Percentiles rank a stretch among this genome's conserved stretches.
Evolutionary conservation across 2,113 vertebrate genomes (phyloP).

Genomic region (Ranitomeya imitator): DNA sequence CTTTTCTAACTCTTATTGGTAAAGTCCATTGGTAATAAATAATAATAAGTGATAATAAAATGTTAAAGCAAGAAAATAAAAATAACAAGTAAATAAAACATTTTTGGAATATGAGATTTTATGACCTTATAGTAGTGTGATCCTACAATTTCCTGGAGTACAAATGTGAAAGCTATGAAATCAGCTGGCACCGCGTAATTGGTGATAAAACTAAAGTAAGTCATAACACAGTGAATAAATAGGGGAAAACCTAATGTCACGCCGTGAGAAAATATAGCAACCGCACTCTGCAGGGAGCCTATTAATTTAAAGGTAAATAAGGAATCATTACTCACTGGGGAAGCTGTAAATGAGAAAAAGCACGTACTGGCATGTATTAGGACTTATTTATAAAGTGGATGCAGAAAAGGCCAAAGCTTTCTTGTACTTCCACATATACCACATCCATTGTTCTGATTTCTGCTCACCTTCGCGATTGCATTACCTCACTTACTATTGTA

Average conservation of each 20-base stretch:
- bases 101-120: neutral
- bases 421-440: neutral
- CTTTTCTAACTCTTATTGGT: neutral
- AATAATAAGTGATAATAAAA: neutral
- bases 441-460: neutral
- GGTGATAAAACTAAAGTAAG: constrained; percentile 39
- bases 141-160: constrained; percentile 13
- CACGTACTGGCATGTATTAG: constrained; percentile 21
- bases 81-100: neutral
- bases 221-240: constrained; percentile 47
- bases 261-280: constrained; percentile 14
- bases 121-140: neutral
- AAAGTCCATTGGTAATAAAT: too few species aligned
- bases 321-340: constrained; percentile 41
- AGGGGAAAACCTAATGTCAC: constrained; percentile 41
- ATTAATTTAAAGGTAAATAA: constrained; percentile 56
- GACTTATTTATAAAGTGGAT: constrained; percentile 21
- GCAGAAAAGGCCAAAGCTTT: neutral
- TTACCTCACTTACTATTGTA: neutral
- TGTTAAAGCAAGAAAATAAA: neutral
- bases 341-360: constrained; percentile 28
- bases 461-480: neutral
- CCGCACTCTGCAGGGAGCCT: constrained; percentile 25
- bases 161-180: constrained; percentile 1
- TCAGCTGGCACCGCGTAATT: constrained; percentile 27